These are phyloP conservation scores for Anoplius nigerrimus DNA, from an alignment of 2,888 invertebrate species.

Conservation along the genomic window DNA sequence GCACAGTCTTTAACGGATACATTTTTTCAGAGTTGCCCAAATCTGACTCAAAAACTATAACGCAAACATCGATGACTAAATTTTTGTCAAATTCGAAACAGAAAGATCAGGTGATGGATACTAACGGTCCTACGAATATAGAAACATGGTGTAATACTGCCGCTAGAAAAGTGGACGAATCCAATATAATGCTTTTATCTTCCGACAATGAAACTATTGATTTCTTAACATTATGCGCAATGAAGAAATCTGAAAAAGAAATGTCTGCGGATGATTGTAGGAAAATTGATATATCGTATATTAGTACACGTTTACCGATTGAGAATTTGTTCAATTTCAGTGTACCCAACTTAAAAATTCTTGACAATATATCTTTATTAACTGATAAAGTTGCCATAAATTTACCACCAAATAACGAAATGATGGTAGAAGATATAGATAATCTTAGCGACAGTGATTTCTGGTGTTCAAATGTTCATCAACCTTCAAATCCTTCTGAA, in stretches of 20 bases:
- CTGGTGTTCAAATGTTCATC: conserved; percentile 21
- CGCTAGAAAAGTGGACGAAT: conserved; percentile 13
- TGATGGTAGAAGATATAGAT: conserved; percentile 22
- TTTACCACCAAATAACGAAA: neutral
- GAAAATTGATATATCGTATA: conserved; percentile 44
- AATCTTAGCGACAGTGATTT: conserved; percentile 15
- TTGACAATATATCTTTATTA: conserved; percentile 51
- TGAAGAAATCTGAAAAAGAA: conserved; percentile 61
- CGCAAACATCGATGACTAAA: conserved; percentile 56
- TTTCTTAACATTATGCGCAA: conserved; percentile 66
- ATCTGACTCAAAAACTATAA: conserved; percentile 12
- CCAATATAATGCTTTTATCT: conserved; percentile 62
- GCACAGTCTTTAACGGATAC: neutral
- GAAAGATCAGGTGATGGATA: neutral
- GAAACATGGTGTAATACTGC: conserved; percentile 1
- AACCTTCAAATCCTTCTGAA: neutral
- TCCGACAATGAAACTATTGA: conserved; percentile 64
- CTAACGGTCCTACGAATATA: neutral
- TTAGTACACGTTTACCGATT: conserved; percentile 30
- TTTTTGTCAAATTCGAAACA: conserved; percentile 46
- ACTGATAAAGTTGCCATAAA: neutral
- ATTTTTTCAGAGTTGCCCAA: neutral
- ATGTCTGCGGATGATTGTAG: conserved; percentile 2
- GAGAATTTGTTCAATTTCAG: conserved; percentile 51
- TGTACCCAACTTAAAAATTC: conserved; percentile 52